Evolutionary conservation across 1,140 invertebrate genomes (phyloP).

Genomic region (Nomia melanderi): DNA sequence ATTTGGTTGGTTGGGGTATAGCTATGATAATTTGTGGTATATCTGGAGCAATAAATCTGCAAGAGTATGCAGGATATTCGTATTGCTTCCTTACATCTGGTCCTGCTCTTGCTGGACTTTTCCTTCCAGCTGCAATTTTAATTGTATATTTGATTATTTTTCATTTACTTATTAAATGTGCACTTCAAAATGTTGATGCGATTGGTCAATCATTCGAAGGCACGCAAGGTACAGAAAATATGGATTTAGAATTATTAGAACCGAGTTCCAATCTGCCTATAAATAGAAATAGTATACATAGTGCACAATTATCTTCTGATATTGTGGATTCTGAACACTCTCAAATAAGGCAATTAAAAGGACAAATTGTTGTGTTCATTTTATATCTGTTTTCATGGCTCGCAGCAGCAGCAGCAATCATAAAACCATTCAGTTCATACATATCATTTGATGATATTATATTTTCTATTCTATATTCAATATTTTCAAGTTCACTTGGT

Average conservation of each 20-base stretch:
- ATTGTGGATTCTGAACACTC: constrained; percentile 91
- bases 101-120: constrained; percentile 90
- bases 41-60: constrained; percentile 92
- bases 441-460: constrained; percentile 87
- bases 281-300: constrained; percentile 84
- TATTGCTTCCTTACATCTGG: constrained; percentile 92
- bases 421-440: constrained; percentile 84
- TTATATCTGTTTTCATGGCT: constrained; percentile 90
- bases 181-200: constrained; percentile 84
- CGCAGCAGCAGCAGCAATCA: constrained; percentile 86
- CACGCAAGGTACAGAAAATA: constrained; percentile 90
- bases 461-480: constrained; percentile 89
- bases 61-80: constrained; percentile 90
- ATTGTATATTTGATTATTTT: constrained; percentile 87
- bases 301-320: constrained; percentile 85
- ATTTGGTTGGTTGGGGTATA: constrained; percentile 95
- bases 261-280: constrained; percentile 81
- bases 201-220: constrained; percentile 89
- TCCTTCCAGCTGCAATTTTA: constrained; percentile 89
- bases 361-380: constrained; percentile 89
- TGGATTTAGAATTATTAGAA: constrained; percentile 89
- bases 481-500: constrained; percentile 87
- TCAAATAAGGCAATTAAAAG: constrained; percentile 90
- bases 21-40: constrained; percentile 94
- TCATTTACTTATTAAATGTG: constrained; percentile 89